These are phyloP conservation scores for Gymnorhina tibicen DNA, from an alignment of 2,113 vertebrate genomes.

Conservation along the genomic window DNA sequence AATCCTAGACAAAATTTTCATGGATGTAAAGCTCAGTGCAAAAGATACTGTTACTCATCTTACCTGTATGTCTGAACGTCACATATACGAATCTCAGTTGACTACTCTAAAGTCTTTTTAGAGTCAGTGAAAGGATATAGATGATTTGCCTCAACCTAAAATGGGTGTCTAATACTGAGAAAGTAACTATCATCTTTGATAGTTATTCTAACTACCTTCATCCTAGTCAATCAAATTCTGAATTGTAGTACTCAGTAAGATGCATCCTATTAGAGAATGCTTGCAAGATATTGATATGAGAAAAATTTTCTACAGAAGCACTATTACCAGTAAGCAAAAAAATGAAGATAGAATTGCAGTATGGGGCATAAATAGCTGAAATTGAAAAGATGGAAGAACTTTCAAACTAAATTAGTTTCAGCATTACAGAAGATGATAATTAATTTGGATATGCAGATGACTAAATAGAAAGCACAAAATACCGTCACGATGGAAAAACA, in stretches of 20 bases:
- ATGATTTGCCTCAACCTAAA: background rate
- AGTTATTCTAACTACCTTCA: background rate
- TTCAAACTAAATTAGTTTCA: slow-evolving; percentile 8
- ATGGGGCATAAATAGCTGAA: background rate
- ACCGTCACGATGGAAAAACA: background rate
- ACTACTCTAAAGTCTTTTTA: background rate
- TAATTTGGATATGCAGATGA: background rate
- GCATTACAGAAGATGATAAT: background rate
- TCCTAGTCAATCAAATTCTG: background rate
- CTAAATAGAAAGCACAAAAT: background rate
- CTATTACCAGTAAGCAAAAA: background rate
- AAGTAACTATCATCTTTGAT: background rate
- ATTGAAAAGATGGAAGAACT: background rate
- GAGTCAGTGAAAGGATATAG: background rate
- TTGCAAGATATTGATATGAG: background rate
- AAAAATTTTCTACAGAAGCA: background rate
- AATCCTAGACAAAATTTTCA: background rate
- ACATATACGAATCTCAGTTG: background rate
- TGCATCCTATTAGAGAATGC: background rate
- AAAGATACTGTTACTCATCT: background rate
- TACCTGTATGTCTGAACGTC: background rate
- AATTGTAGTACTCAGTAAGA: background rate
- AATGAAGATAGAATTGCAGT: background rate
- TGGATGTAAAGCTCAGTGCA: background rate
- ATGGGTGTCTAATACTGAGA: background rate